Evolutionary conservation across 1,140 invertebrate species (phyloP).

Genomic region (Pseudobourletiella spinata): DNA sequence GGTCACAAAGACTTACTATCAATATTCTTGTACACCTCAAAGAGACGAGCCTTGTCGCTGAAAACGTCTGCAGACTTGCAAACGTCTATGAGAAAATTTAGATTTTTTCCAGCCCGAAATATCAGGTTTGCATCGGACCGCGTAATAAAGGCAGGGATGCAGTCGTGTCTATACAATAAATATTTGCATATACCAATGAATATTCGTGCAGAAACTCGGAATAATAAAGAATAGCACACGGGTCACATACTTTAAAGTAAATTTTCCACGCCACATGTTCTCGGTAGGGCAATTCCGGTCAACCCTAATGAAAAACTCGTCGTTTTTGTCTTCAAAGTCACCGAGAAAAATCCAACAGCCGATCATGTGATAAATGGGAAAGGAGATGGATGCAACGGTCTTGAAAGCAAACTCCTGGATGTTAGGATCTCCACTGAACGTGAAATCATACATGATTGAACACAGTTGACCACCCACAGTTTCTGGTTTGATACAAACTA

Average conservation of each 20-base stretch:
- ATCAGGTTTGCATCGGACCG: neutral
- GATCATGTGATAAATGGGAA: conserved; percentile 1
- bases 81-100: conserved; percentile 3
- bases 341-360: conserved; percentile 1
- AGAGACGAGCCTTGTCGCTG: neutral
- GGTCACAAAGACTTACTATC: neutral
- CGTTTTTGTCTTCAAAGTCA: neutral
- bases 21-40: neutral
- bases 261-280: conserved; percentile 7
- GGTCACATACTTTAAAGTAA: conserved; percentile 3
- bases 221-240: neutral
- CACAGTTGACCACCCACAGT: neutral
- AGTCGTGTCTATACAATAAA: neutral
- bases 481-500: neutral
- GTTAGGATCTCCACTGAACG: neutral
- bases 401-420: conserved; percentile 1
- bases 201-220: no score
- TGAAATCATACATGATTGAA: conserved; percentile 2
- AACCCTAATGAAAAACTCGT: conserved; percentile 2
- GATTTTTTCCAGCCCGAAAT: conserved; percentile 6
- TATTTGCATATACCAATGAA: no score
- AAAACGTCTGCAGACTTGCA: neutral
- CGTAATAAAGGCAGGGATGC: neutral
- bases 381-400: neutral
- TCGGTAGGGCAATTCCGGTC: neutral